phyloP scores from a whole-genome alignment of 2,113 vertebrate species.

The Todiramphus saurophagus region DNA sequence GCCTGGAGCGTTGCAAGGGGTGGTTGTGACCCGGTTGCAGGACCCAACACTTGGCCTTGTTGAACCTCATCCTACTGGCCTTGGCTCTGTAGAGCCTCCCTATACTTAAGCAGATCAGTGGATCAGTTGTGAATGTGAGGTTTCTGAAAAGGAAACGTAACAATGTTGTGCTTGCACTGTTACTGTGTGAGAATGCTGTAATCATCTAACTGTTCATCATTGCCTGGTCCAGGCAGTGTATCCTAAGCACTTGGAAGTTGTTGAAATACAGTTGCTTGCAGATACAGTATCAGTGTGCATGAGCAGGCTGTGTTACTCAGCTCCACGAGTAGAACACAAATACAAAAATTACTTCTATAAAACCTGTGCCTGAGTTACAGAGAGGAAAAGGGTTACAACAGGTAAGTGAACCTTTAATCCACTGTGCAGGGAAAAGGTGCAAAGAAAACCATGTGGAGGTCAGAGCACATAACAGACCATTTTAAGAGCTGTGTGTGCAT shows the following conservation, averaged over 20 bases:
- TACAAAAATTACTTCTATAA: background rate
- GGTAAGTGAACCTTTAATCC: background rate
- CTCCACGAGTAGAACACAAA: background rate
- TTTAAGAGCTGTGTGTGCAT: background rate
- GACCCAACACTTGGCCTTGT: background rate
- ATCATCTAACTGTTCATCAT: background rate
- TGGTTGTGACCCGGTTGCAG: background rate
- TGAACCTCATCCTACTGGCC: background rate
- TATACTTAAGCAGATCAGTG: too few species aligned
- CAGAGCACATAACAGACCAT: background rate
- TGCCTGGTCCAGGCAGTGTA: background rate
- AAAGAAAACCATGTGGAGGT: background rate
- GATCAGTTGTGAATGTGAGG: background rate
- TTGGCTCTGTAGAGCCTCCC: background rate
- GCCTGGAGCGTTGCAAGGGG: fast-evolving
- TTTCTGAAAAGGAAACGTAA: background rate
- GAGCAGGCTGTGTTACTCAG: background rate
- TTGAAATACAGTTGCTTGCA: background rate
- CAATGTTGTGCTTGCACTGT: background rate
- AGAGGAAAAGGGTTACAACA: background rate
- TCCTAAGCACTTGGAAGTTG: fast-evolving
- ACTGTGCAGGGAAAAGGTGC: background rate
- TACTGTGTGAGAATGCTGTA: fast-evolving
- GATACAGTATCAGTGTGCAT: too few species aligned
- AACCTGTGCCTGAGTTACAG: background rate